Conservation (phyloP, 2,797 vertebrate genomes). For the Chaunax sp. region DNA sequence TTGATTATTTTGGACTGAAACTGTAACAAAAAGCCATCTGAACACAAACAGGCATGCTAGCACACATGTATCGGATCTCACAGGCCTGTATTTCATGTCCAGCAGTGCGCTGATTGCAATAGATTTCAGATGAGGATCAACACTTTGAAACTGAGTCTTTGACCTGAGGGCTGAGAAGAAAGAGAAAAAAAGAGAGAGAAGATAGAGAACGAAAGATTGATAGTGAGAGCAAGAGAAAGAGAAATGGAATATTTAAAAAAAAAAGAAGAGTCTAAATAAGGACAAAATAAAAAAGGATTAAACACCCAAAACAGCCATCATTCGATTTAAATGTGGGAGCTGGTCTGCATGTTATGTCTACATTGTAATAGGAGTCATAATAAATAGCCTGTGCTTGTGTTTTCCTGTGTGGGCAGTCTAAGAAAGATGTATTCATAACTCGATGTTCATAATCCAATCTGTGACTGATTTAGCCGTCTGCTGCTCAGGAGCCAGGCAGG, state of each 20-base stretch:
- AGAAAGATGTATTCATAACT: constrained; percentile 78
- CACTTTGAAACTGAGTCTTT: constrained; percentile 89
- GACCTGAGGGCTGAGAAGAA: constrained; percentile 84
- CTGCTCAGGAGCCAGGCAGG: constrained; percentile 85
- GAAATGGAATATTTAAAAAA: constrained; percentile 10
- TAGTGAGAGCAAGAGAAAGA: constrained; percentile 50
- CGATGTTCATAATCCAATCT: constrained; percentile 80
- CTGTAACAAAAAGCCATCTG: constrained; percentile 59
- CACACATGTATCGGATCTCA: constrained; percentile 59
- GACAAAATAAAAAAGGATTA: constrained; percentile 51
- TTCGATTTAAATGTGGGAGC: constrained; percentile 59
- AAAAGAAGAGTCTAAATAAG: constrained; percentile 55
- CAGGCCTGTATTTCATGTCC: constrained; percentile 64
- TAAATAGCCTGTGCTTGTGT: constrained; percentile 48
- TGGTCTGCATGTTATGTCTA: constrained; percentile 49
- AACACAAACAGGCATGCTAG: constrained; percentile 43
- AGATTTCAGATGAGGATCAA: constrained; percentile 88
- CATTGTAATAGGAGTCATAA: constrained; percentile 48
- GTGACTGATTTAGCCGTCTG: constrained; percentile 92
- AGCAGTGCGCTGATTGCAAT: constrained; percentile 83
- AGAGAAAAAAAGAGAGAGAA: constrained; percentile 38
- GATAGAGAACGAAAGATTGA: constrained; percentile 18
- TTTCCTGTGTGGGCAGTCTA: constrained; percentile 64
- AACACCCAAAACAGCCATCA: constrained; percentile 49
- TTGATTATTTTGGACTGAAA: constrained; percentile 66